These are phyloP conservation scores for Suillia variegata DNA, from an alignment of 2,888 invertebrate genomes.

Conservation along the genomic window DNA sequence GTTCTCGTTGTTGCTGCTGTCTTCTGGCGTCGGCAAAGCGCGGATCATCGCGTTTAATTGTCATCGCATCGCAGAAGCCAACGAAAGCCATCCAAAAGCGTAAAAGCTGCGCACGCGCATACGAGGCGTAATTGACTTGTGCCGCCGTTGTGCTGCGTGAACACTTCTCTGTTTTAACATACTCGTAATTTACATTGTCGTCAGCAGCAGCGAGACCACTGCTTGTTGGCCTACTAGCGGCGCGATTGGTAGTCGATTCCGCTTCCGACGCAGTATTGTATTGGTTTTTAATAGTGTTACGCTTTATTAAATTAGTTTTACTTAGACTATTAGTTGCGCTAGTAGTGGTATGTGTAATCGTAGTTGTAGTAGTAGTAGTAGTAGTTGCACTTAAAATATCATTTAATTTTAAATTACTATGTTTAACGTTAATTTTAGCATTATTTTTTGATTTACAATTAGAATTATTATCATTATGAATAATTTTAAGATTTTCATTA, in stretches of 20 bases:
- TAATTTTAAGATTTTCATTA: slow-evolving; percentile 13
- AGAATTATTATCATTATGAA: slow-evolving; percentile 15
- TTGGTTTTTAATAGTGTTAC: background rate
- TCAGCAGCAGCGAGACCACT: too few relatives aligned
- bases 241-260: background rate
- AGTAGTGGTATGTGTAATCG: slow-evolving; percentile 2
- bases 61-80: slow-evolving; percentile 36
- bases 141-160: slow-evolving; percentile 11
- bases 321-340: background rate
- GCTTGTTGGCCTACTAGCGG: slow-evolving; percentile 17
- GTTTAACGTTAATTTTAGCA: slow-evolving; percentile 5
- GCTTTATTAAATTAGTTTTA: background rate
- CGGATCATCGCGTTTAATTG: slow-evolving; percentile 36
- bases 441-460: slow-evolving; percentile 16
- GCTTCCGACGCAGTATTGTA: slow-evolving; percentile 20
- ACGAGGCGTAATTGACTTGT: slow-evolving; percentile 2
- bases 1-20: slow-evolving; percentile 8
- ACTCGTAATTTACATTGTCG: too few relatives aligned
- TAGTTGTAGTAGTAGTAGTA: slow-evolving; percentile 9
- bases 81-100: slow-evolving; percentile 36
- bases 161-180: slow-evolving; percentile 12
- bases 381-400: slow-evolving; percentile 21
- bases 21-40: slow-evolving; percentile 25
- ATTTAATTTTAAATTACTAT: background rate
- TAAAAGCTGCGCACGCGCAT: slow-evolving; percentile 22